Base-by-base conservation (phyloP, 1,140 invertebrate species). In the Rhynchophorus ferrugineus region DNA sequence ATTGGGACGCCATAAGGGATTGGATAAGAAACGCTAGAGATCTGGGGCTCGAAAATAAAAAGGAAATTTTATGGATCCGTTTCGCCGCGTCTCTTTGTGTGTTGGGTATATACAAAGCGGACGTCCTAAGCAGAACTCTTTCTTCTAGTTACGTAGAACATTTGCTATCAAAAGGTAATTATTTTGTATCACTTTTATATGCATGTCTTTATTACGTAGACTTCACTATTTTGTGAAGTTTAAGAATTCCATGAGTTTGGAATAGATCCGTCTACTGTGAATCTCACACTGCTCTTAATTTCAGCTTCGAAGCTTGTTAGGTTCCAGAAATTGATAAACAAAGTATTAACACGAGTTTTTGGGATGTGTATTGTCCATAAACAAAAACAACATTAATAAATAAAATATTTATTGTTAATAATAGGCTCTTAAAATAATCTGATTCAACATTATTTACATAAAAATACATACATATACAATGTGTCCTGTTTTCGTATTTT, bases 71-170 rank as follows among this genome's bases (percentile, higher is more conserved):
- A 0, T 76, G 72, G 74, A 60, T 71, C 1, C 72, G 74, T 60
- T 60, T 76, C 18, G 72, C 72, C 9, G 53, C 78, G 0, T 64
- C 76, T 52, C 59, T 83, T 19, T 73, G 74, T 2, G 67, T 75
- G 0, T 61, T 82, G 8, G 75, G 77, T 39, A 71, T 68, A 58
- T 83, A 74, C 58, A 71, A 72, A 41, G 66, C 74, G 29, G 68
- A 67, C 51, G 48, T 84, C 2, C 59, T 81, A 1, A 52, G 65
- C 5, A 72, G 69, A 56, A 63, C 75, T 29, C 78, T 82, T 54
- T 71, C 71, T 7, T 39, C 67, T 16, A 60, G 70, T 2, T 74
- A 75, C 51, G 47, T 78, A 2, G 37, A 61, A 0, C 62, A 69
- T 34, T 71, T 71, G 34, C 60, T 78, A 9, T 45, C 57, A 1